Evolutionary conservation across 2,113 vertebrate genomes (phyloP).

Genomic region (Cephalopholis sonnerati): DNA sequence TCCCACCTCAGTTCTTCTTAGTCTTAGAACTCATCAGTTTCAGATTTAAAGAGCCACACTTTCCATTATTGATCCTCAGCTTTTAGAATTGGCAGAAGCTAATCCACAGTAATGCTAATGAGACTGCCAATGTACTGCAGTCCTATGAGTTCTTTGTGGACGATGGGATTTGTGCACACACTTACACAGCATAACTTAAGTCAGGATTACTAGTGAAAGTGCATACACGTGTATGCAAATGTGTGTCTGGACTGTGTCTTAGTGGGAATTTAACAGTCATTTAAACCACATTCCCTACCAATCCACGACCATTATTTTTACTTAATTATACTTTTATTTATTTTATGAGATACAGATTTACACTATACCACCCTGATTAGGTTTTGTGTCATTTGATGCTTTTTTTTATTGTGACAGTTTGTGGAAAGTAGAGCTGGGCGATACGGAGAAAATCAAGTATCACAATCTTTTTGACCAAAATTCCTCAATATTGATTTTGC

Average conservation of each 20-base stretch:
- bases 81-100: conserved; percentile 44
- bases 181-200: conserved; percentile 17
- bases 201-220: conserved; percentile 2
- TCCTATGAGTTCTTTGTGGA: conserved; percentile 11
- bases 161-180: conserved; percentile 24
- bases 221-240: neutral
- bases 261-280: neutral
- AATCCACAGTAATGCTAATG: conserved; percentile 59
- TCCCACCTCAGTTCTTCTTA: conserved; percentile 9
- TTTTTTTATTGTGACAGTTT: neutral
- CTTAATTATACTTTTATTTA: neutral
- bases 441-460: too few species aligned
- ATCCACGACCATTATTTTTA: too few species aligned
- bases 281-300: neutral
- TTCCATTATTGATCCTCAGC: conserved; percentile 52
- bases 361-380: neutral
- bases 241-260: neutral
- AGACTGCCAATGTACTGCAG: conserved; percentile 12
- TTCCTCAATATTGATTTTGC: too few species aligned
- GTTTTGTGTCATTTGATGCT: neutral
- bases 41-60: conserved; percentile 29
- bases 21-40: conserved; percentile 33
- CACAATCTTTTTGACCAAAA: too few species aligned
- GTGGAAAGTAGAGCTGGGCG: too few species aligned
- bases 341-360: conserved; percentile 2